Base-by-base conservation (phyloP, 2,888 invertebrate genomes). In the Trimorus sp. region DNA sequence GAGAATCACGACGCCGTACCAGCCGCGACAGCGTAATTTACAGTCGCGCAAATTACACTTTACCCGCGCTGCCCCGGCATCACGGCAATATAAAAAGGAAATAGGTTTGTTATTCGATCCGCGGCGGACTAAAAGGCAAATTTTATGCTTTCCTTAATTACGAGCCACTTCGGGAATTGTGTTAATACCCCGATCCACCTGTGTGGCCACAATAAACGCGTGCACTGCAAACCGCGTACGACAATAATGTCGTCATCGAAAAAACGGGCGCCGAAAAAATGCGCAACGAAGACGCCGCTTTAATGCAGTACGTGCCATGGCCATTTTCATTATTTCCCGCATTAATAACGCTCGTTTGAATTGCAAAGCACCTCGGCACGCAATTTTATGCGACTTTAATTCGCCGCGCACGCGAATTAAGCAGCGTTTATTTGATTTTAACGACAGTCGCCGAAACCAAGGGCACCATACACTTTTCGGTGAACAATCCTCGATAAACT, bases 101-200 rank as follows among this genome's bases (percentile, higher is more conserved):
- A 69, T 79, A 62, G 69, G 79, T 79, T 79, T 79, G 79, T 79
- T 79, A 74, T 74, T 69, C 74, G 73, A 74, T 74, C 63, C 74
- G 79, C 79, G 74, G 74, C 73, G 15, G 38, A 54, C 49, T 68
- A 68, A 79, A 79, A 68, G 79, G 36, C 15, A 36, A 73, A 51
- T 79, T 79, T 79, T 74, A 79, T 79, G 74, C 37, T 74, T 79
- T 74, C 49, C 74, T 79, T 79, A 79, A 79, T 79, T 79, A 62
- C 68, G 56, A 68, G 63, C 56, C 68, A 73, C 73, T 66, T 79
- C 65, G 68, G 14, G 49, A 79, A 79, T 73, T 74, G 79, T 68
- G 79, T 79, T 79, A 79, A 79, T 79, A 79, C 74, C 74, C 63
- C 58, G 68, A 1, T n/a, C 62, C 54, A 7, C 73, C 16, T 74